Percentiles rank a stretch among this genome's conserved stretches.
Conservation (phyloP, 1,140 invertebrate species). For the Harpegnathos saltator region DNA sequence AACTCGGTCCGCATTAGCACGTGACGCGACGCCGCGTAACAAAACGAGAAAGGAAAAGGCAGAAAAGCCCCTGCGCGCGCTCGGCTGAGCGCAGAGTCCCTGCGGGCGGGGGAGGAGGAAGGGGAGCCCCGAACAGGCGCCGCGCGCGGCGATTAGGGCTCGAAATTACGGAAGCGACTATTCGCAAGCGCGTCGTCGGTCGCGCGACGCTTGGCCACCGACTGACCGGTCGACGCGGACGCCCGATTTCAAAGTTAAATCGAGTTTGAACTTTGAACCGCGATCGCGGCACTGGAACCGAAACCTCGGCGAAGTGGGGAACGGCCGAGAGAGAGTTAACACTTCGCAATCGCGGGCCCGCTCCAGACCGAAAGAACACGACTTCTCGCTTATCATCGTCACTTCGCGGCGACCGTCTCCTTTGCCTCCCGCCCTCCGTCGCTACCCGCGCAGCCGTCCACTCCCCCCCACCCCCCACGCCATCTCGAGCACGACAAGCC, state of each 20-base stretch:
- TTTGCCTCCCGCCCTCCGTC: background rate
- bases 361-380: conserved; percentile 50
- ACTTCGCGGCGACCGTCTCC: background rate
- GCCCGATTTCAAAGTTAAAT: conserved; percentile 62
- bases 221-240: conserved; percentile 47
- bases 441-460: too few relatives aligned
- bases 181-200: conserved; percentile 7
- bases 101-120: too few relatives aligned
- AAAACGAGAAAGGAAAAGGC: too few relatives aligned
- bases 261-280: conserved; percentile 62
- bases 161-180: background rate
- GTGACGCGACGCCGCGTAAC: conserved; percentile 41
- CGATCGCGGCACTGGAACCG: conserved; percentile 53
- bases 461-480: too few relatives aligned
- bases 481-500: background rate
- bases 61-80: too few relatives aligned
- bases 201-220: conserved; percentile 29
- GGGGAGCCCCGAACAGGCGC: too few relatives aligned
- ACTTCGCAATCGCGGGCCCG: conserved; percentile 30
- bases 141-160: conserved; percentile 24
- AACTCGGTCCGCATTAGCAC: conserved; percentile 36
- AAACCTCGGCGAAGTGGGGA: conserved; percentile 36
- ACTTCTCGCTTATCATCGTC: conserved; percentile 58
- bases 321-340: conserved; percentile 52
- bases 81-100: too few relatives aligned